Evolutionary conservation across 2,113 vertebrate species (phyloP).

Genomic region (Myotis yumanensis): DNA sequence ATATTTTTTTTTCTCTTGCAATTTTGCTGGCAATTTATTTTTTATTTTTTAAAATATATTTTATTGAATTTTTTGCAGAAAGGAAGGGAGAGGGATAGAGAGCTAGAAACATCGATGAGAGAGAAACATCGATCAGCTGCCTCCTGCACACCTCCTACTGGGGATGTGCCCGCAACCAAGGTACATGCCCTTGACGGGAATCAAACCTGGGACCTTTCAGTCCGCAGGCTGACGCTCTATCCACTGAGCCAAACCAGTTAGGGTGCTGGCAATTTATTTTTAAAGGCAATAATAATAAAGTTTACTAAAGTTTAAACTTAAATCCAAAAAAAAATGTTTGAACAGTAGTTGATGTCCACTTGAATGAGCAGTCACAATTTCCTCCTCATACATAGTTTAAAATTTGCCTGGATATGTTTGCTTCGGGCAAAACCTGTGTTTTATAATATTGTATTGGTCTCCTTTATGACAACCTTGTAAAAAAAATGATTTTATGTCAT

Average conservation of each 20-base stretch:
- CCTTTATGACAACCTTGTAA: constrained; percentile 56
- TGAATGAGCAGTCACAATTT: constrained; percentile 8
- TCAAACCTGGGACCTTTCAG: too few species aligned
- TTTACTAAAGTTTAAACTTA: constrained; percentile 38
- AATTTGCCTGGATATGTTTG: constrained; percentile 3
- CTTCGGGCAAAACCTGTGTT: neutral
- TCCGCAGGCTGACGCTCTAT: too few species aligned
- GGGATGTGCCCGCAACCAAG: too few species aligned
- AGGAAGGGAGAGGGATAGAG: too few species aligned
- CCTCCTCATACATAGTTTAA: neutral
- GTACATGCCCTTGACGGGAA: too few species aligned
- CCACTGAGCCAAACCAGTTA: too few species aligned
- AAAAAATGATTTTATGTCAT: constrained; percentile 57
- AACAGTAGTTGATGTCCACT: neutral
- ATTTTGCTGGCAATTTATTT: neutral
- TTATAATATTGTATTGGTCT: neutral
- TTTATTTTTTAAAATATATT: too few species aligned
- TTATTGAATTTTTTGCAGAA: too few species aligned
- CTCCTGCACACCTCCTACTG: too few species aligned
- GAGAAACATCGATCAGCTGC: too few species aligned
- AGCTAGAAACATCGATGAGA: too few species aligned
- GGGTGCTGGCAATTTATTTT: neutral
- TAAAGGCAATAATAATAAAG: neutral
- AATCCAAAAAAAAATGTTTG: neutral
- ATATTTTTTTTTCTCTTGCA: neutral